Evolutionary conservation across 23 tunicate species (phyloP).

Genomic region (Trididemnum nubilum): DNA sequence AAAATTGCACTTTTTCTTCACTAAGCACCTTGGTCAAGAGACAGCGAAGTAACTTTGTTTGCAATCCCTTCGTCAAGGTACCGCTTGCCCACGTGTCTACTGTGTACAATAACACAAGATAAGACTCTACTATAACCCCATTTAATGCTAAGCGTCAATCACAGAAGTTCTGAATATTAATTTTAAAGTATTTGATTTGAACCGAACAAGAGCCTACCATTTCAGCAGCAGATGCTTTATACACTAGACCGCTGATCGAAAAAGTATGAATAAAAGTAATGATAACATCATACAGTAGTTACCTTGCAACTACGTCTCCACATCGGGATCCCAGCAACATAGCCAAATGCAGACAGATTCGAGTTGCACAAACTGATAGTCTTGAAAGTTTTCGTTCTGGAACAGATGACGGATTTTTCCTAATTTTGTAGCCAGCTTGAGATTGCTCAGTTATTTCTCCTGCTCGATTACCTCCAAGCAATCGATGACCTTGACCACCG

Average conservation of each 20-base stretch:
- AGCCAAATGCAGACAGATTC: constrained; percentile 44
- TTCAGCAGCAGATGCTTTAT: no score
- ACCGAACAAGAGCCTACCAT: no score
- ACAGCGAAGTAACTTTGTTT: no score
- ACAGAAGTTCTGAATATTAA: no score
- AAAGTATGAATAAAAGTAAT: not conserved
- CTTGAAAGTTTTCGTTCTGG: constrained; percentile 54
- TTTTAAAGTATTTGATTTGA: no score
- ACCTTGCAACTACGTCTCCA: not conserved
- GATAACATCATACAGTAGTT: not conserved
- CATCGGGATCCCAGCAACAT: constrained; percentile 26
- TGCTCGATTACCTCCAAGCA: constrained; percentile 42
- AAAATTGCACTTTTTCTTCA: no score
- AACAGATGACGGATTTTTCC: not conserved
- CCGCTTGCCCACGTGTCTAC: no score
- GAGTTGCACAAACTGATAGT: constrained; percentile 40
- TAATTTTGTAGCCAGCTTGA: constrained; percentile 63
- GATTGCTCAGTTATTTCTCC: constrained; percentile 51
- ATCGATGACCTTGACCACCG: constrained; percentile 26
- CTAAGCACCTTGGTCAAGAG: no score
- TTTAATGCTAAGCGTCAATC: no score
- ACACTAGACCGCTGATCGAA: not conserved
- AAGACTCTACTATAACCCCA: no score
- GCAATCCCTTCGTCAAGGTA: no score
- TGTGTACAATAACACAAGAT: no score